Conservation (phyloP, 2,888 invertebrate species). For the Hybos culiciformis region DNA sequence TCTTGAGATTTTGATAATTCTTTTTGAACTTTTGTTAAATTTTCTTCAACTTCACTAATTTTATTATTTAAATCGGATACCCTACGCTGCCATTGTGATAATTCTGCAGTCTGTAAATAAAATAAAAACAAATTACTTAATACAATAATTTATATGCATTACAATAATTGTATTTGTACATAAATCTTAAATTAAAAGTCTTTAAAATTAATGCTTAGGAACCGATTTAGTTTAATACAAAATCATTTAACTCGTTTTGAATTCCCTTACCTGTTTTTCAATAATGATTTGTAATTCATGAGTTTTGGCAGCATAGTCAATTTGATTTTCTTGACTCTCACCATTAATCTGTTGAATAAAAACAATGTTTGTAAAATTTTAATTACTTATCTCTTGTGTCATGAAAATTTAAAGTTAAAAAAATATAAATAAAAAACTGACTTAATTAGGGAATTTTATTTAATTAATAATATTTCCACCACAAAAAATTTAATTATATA, state of each 20-base stretch:
- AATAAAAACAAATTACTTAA: constrained; percentile 9
- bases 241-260: neutral
- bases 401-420: neutral
- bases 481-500: too few species aligned
- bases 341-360: too few species aligned
- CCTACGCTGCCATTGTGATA: constrained; percentile 80
- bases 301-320: constrained; percentile 41
- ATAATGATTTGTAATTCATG: constrained; percentile 72
- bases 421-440: too few species aligned
- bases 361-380: too few species aligned
- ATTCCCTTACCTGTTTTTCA: constrained; percentile 66
- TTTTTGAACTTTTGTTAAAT: constrained; percentile 75
- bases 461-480: too few species aligned
- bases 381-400: constrained; percentile 17
- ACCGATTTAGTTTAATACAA: neutral
- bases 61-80: constrained; percentile 80
- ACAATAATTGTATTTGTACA: neutral
- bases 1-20: constrained; percentile 88
- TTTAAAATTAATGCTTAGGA: too few species aligned
- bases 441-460: too few species aligned
- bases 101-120: constrained; percentile 61
- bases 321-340: constrained; percentile 28
- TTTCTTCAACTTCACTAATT: constrained; percentile 82
- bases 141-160: neutral
- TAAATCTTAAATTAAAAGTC: too few species aligned